Evolutionary conservation across 2,797 vertebrate genomes (phyloP), one percentile per base, ranked within the genome.

Genomic region (Sebastes wilsoni): DNA sequence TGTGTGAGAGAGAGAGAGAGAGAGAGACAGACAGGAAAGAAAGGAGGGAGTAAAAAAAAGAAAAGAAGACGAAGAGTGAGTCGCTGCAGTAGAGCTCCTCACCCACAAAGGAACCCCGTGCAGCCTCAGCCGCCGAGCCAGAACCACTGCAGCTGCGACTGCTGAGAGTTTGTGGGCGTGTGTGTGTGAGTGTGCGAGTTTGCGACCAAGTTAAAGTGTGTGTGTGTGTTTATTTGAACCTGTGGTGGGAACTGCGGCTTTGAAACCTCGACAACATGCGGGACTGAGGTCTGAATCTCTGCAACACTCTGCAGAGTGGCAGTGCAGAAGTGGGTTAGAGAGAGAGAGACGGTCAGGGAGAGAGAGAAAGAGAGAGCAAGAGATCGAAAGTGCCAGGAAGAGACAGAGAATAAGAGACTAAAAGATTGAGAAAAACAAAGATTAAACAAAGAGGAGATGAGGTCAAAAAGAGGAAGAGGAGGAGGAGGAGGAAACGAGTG

Each of bases 71-170:
- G 55, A 69, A 60, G 65, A 83, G 79, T 56, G 66, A 82, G 72
- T 70, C n/a, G 68, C 86, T 85, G 92, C 86, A 90, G 87, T 56
- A 59, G 75, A 81, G 79, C 80, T 85, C 71, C 78, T 90, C 80
- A 81, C 77, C 84, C 88, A 91, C 90, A 90, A 89, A 92, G 78
- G 60, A 87, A 77, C 81, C 84, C 82, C 82, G 60, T 86, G 89
- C 80, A 90, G 84, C 81, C 86, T 84, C 80, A 85, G 82, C 66
- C 75, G 78, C 65, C 49, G 67, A 90, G 81, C 81, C 84, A 82
- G 72, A 91, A 89, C 82, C 79, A 81, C 81, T 86, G 86, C 85
- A 89, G 90, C 87, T 90, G 87, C 6, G 30, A 36, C 74, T 71
- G 68, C 71, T 64, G 70, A 75, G 84, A 72, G 81, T 74, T 56